Conservation (phyloP, 2,797 vertebrate species). For the Sylvilagus floridanus region DNA sequence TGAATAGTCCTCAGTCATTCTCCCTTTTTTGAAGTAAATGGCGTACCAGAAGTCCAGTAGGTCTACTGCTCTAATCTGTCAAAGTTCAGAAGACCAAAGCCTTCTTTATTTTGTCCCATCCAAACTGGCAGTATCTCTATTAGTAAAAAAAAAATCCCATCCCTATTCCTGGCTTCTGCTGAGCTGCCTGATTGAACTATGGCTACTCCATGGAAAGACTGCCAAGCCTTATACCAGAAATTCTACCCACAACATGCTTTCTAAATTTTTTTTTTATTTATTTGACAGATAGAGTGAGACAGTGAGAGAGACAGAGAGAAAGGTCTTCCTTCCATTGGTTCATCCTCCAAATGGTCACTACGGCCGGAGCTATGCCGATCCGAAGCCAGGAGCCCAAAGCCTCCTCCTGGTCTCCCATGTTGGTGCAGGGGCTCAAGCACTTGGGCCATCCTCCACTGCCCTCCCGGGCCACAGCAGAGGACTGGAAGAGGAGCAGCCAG, state of each 20-base stretch:
- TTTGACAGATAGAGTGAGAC: no score
- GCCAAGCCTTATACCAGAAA: neutral
- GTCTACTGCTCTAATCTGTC: neutral
- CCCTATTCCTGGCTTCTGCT: neutral
- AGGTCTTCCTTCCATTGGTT: no score
- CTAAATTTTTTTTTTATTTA: no score
- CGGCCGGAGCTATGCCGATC: no score
- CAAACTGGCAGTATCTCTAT: neutral
- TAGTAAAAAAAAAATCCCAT: neutral
- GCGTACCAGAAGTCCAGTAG: neutral
- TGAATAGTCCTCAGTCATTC: neutral
- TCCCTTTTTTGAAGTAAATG: neutral
- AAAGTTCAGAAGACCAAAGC: neutral
- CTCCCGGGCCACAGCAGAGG: no score
- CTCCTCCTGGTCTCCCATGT: no score
- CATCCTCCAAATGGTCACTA: no score
- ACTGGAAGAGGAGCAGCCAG: no score
- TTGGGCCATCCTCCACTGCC: no score
- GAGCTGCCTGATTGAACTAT: neutral
- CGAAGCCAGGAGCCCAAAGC: no score
- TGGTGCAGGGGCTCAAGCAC: no score
- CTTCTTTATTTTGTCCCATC: neutral
- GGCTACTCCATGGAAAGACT: neutral
- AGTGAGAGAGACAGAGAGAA: no score
- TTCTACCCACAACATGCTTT: neutral